Base-by-base conservation (phyloP, 1,140 invertebrate genomes). In the Heliconius nattereri region DNA sequence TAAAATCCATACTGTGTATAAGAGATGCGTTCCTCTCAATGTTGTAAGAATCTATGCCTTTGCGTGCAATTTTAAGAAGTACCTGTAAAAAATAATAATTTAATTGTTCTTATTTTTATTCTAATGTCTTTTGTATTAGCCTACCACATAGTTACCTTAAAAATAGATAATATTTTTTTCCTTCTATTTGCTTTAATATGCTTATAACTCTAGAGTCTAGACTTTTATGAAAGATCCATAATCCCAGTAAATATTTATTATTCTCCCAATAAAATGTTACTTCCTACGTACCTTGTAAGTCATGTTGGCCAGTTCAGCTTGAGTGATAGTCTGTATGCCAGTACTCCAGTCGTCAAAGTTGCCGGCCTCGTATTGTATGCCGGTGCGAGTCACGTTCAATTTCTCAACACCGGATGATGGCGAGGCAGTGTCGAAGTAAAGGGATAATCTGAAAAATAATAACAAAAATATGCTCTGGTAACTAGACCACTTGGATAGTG, bases 31-130 rank as follows among this genome's bases (percentile, higher is more conserved):
- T 90, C 37, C 88, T 89, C 0, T 91, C 89, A 9, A 94, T 91
- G n/a, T 92, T 92, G 52, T 94, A 88, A 0, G 89, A 87, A 23
- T 94, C 92, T 2, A 94, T 94, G 0, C 91, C 91, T 75, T 90
- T 90, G 16, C 80, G 86, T 0, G 90, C 86, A 57, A 94, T 92
- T 77, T 91, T 91, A 0, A 92, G 72, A 7, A 94, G 85, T 26
- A 91, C 86, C 92, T 94, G 86, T 71, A 92, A 92, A 57, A 13
- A 26, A 23, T 29, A 29, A 57, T 57, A 57, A 20, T 9, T 57
- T 57, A 57, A 8, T n/a, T 57, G 2, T 57, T 57, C 23, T 20
- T 6, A 52, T 52, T 49, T 19, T 49, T 0, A 6, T 49, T 52
- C 49, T 52, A 52, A 52, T 19, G 6, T 7, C 19, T 16, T 19